Conservation (phyloP, 2,797 vertebrate species). For the Florisuga fusca region DNA sequence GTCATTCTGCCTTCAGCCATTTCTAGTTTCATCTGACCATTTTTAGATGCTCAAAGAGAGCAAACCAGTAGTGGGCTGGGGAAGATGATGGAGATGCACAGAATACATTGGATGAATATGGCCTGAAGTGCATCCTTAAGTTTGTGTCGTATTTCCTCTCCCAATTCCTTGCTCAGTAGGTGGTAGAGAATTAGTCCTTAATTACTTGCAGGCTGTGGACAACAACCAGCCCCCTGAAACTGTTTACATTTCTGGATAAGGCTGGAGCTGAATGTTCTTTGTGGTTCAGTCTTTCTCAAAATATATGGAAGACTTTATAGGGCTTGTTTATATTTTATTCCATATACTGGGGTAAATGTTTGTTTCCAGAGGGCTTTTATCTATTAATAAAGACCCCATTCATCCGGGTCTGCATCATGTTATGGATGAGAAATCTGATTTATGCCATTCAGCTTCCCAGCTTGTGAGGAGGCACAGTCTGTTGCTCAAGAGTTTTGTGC, state of each 20-base stretch:
- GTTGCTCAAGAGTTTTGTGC: neutral
- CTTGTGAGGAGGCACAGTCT: neutral
- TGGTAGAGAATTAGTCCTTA: slow-evolving; percentile 61
- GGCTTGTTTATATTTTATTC: slow-evolving; percentile 36
- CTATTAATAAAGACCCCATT: neutral
- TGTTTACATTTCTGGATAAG: slow-evolving; percentile 66
- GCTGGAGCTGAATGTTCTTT: slow-evolving; percentile 52
- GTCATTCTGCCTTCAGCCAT: neutral
- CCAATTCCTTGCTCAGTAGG: slow-evolving; percentile 56
- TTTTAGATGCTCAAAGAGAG: neutral
- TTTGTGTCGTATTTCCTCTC: slow-evolving; percentile 13
- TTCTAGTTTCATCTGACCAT: neutral
- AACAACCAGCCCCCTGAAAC: slow-evolving; percentile 12
- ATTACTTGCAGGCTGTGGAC: slow-evolving; percentile 60
- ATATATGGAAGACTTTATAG: slow-evolving; percentile 5
- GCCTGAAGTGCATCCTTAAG: neutral
- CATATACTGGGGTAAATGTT: slow-evolving; percentile 14
- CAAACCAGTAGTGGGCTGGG: neutral
- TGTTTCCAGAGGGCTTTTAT: slow-evolving; percentile 19
- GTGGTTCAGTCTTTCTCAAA: slow-evolving; percentile 39
- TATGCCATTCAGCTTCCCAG: neutral
- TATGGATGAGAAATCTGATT: neutral
- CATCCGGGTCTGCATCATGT: neutral
- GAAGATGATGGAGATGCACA: neutral
- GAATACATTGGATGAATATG: neutral